These are phyloP conservation scores for Zaprionus gabonicus DNA, from an alignment of 1,140 invertebrate species.

Conservation along the genomic window DNA sequence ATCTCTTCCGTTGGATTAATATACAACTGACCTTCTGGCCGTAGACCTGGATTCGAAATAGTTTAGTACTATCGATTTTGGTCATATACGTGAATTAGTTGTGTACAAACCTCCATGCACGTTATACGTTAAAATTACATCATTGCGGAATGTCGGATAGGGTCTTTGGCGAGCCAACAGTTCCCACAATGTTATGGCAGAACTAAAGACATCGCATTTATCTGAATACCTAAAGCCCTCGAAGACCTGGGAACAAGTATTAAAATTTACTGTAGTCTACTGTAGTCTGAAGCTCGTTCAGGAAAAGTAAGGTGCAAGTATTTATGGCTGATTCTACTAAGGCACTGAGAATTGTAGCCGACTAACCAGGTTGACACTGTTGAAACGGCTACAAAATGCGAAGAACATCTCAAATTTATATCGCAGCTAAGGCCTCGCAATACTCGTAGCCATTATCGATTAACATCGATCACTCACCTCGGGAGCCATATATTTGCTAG, in stretches of 20 bases:
- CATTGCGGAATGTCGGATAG: slow-evolving; percentile 92
- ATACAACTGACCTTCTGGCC: not conserved
- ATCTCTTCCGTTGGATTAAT: slow-evolving; percentile 88
- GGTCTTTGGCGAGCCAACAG: slow-evolving; percentile 94
- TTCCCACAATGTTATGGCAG: slow-evolving; percentile 99
- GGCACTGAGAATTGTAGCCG: too few species aligned
- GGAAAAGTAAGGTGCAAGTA: too few species aligned
- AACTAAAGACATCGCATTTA: slow-evolving; percentile 99
- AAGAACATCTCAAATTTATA: too few species aligned
- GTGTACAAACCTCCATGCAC: slow-evolving; percentile 88
- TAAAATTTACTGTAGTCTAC: too few species aligned
- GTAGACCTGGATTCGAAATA: not conserved
- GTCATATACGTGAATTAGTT: too few species aligned
- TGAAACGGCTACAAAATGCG: too few species aligned
- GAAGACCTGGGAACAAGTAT: slow-evolving; percentile 86
- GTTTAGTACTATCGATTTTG: too few species aligned
- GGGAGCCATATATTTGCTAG: slow-evolving; percentile 98
- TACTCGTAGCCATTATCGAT: too few species aligned
- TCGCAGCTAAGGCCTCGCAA: too few species aligned
- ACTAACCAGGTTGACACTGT: slow-evolving; percentile 4
- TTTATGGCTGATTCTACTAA: too few species aligned
- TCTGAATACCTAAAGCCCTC: slow-evolving; percentile 93
- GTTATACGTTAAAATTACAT: slow-evolving; percentile 96
- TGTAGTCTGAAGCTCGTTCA: too few species aligned
- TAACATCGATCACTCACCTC: slow-evolving; percentile 86